phyloP scores from a whole-genome alignment of 2,113 vertebrate species.

The Rhabdornis inornatus region DNA sequence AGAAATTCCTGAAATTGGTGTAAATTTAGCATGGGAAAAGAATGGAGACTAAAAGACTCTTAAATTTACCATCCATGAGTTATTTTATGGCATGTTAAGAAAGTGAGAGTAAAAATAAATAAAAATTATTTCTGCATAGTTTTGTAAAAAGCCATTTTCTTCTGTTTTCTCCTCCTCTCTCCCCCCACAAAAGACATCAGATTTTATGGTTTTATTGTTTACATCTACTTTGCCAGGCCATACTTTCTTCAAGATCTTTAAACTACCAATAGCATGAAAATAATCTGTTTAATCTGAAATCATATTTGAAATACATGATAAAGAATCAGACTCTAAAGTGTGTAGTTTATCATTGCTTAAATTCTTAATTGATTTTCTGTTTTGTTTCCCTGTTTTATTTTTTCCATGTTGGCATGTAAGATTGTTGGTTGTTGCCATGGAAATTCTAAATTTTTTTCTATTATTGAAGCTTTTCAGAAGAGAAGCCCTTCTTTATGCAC shows the following conservation, averaged over 20 bases:
- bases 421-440: conserved; percentile 73
- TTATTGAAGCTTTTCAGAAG: conserved; percentile 65
- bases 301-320: neutral
- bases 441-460: conserved; percentile 72
- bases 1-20: neutral
- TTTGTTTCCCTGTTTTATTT: conserved; percentile 57
- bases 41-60: neutral
- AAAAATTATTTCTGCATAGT: neutral
- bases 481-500: conserved; percentile 57
- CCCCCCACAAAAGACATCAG: fast-evolving
- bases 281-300: neutral
- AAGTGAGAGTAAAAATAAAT: neutral
- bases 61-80: neutral
- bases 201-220: neutral
- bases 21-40: neutral
- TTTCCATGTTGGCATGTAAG: conserved; percentile 57
- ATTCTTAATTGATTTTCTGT: conserved; percentile 42
- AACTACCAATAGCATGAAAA: neutral
- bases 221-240: neutral
- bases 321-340: neutral
- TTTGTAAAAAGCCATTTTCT: neutral
- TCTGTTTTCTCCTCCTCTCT: neutral
- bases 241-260: conserved; percentile 18
- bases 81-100: neutral
- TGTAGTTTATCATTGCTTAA: neutral